phyloP scores from a whole-genome alignment of 2,888 invertebrate genomes.

The Junonia oenone region DNA sequence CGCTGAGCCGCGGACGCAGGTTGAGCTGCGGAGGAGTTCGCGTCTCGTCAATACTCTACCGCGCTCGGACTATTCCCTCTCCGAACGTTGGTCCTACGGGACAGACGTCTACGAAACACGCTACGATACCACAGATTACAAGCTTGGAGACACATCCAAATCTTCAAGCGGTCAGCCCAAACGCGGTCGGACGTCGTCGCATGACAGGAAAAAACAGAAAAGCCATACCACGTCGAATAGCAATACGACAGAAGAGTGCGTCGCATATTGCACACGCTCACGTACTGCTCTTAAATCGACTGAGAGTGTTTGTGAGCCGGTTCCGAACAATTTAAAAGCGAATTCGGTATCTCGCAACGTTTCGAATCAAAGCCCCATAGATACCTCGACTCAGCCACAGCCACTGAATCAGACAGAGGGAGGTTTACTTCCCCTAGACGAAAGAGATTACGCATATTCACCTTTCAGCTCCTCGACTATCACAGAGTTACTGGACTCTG shows the following conservation, averaged over 20 bases:
- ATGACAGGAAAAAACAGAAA: conserved; percentile 68
- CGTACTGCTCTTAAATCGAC: conserved; percentile 67
- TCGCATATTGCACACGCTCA: conserved; percentile 72
- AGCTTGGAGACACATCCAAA: conserved; percentile 58
- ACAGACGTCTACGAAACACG: conserved; percentile 76
- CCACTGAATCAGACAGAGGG: conserved; percentile 55
- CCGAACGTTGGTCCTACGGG: conserved; percentile 80
- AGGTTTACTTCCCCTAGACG: conserved; percentile 70
- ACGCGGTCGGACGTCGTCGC: conserved; percentile 62
- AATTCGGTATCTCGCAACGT: conserved; percentile 37
- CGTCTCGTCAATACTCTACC: conserved; percentile 73
- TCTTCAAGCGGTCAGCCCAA: conserved; percentile 45
- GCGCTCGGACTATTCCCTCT: conserved; percentile 76
- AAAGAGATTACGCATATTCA: conserved; percentile 72
- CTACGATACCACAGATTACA: conserved; percentile 56
- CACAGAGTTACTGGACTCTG: conserved; percentile 70
- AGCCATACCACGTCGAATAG: conserved; percentile 43
- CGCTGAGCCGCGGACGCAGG: conserved; percentile 60
- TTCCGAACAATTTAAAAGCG: conserved; percentile 44
- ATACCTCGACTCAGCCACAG: conserved; percentile 40
- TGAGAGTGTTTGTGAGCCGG: conserved; percentile 66
- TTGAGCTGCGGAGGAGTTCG: conserved; percentile 65
- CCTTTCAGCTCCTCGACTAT: conserved; percentile 74
- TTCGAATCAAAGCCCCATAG: conserved; percentile 45
- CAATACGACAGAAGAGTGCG: conserved; percentile 57